Percentiles rank a stretch among this genome's conserved stretches.
These are phyloP conservation scores for Prionace glauca DNA, from an alignment of 2,797 vertebrate genomes.

Conservation along the genomic window DNA sequence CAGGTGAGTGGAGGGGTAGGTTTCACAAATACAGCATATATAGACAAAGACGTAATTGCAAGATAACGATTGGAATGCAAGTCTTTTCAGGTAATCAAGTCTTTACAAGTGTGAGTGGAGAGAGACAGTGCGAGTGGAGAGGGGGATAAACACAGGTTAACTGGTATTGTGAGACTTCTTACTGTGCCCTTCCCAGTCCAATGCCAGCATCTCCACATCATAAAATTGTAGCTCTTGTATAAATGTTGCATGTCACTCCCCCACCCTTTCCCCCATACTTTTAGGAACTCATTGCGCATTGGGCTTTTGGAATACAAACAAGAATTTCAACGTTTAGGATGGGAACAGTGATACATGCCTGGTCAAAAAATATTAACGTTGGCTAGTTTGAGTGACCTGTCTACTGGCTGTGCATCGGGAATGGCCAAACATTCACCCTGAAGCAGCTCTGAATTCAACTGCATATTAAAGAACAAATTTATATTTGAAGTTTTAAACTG, in stretches of 20 bases:
- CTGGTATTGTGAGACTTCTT: too few relatives aligned
- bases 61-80: too few relatives aligned
- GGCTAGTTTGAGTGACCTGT: not conserved
- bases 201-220: too few relatives aligned
- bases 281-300: not conserved
- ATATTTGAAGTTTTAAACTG: not conserved
- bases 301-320: not conserved
- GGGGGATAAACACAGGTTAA: too few relatives aligned
- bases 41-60: too few relatives aligned
- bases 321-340: not conserved
- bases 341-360: not conserved
- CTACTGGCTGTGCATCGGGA: not conserved
- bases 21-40: too few relatives aligned
- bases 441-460: not conserved
- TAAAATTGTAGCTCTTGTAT: not conserved
- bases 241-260: not conserved
- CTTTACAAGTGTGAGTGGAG: too few relatives aligned
- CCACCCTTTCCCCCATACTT: not conserved
- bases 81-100: too few relatives aligned
- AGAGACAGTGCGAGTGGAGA: too few relatives aligned
- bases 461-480: not conserved
- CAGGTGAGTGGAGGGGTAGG: too few relatives aligned
- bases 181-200: too few relatives aligned
- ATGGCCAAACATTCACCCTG: not conserved
- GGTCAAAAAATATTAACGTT: not conserved